Conservation (phyloP, 2,888 invertebrate genomes). For the Alloscopus bannaensis region DNA sequence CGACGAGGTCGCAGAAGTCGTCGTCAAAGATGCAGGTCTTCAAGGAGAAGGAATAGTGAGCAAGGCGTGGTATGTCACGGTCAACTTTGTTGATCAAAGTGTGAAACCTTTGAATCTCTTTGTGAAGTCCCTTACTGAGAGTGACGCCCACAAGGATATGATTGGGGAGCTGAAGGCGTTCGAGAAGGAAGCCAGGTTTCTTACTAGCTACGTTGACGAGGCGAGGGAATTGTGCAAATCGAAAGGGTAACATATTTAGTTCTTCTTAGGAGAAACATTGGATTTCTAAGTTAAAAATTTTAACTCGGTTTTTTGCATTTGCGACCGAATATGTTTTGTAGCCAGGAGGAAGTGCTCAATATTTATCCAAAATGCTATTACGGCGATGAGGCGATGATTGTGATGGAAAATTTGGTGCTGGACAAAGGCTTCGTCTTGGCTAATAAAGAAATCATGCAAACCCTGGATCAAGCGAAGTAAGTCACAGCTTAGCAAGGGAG, state of each 20-base stretch:
- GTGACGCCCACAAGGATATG: background rate
- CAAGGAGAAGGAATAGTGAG: constrained; percentile 36
- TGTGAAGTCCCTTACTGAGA: background rate
- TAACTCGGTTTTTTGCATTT: no score
- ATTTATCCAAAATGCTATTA: constrained; percentile 60
- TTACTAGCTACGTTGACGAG: constrained; percentile 10
- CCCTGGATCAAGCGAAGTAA: constrained; percentile 49
- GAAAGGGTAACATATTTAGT: constrained; percentile 11
- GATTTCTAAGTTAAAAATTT: no score
- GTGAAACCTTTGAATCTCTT: constrained; percentile 30
- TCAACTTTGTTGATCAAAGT: constrained; percentile 15
- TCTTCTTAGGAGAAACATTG: no score
- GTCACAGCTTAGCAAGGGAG: background rate
- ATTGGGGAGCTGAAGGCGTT: constrained; percentile 1
- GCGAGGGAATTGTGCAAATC: constrained; percentile 25
- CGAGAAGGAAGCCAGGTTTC: constrained; percentile 24
- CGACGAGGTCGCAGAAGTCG: constrained; percentile 40
- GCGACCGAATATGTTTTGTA: background rate
- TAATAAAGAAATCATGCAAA: constrained; percentile 36
- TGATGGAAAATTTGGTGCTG: constrained; percentile 56
- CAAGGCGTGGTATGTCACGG: constrained; percentile 2
- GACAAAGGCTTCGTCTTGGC: constrained; percentile 35
- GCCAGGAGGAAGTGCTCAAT: constrained; percentile 17
- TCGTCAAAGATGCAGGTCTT: constrained; percentile 22
- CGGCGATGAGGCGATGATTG: constrained; percentile 49